phyloP scores from a whole-genome alignment of 2,888 invertebrate genomes.

The Trichogramma dendrolimi region DNA sequence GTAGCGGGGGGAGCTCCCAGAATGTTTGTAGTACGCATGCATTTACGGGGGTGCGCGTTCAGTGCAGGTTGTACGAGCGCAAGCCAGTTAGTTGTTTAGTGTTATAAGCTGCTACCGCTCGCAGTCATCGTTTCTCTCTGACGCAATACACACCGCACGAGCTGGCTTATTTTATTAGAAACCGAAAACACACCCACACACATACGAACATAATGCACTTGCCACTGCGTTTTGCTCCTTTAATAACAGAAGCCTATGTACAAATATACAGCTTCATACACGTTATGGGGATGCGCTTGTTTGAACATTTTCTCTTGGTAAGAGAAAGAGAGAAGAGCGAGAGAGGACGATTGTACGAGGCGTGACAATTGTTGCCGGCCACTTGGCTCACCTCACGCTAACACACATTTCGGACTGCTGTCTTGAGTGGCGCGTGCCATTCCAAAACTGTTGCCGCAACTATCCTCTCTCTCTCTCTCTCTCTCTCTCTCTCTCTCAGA shows the following conservation, averaged over 20 bases:
- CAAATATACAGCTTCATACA: too few species aligned
- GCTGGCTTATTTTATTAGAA: conserved; percentile 38
- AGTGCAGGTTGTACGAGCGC: too few species aligned
- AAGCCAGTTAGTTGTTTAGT: neutral
- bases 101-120: neutral
- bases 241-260: too few species aligned
- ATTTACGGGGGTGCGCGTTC: too few species aligned
- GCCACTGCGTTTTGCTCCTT: too few species aligned
- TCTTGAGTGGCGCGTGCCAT: conserved; percentile 29
- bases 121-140: neutral
- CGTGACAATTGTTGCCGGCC: conserved; percentile 30
- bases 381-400: conserved; percentile 22
- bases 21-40: too few species aligned
- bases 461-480: conserved; percentile 42
- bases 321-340: neutral
- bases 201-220: neutral
- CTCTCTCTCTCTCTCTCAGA: conserved; percentile 40
- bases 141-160: conserved; percentile 21
- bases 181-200: conserved; percentile 28
- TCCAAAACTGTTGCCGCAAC: conserved; percentile 38
- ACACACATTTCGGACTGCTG: conserved; percentile 32
- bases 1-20: too few species aligned
- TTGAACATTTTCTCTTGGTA: too few species aligned
- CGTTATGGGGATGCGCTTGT: too few species aligned
- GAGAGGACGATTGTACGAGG: conserved; percentile 15